Base-by-base conservation (phyloP, 2,797 vertebrate species). In the Ptychobarbus kaznakovi region DNA sequence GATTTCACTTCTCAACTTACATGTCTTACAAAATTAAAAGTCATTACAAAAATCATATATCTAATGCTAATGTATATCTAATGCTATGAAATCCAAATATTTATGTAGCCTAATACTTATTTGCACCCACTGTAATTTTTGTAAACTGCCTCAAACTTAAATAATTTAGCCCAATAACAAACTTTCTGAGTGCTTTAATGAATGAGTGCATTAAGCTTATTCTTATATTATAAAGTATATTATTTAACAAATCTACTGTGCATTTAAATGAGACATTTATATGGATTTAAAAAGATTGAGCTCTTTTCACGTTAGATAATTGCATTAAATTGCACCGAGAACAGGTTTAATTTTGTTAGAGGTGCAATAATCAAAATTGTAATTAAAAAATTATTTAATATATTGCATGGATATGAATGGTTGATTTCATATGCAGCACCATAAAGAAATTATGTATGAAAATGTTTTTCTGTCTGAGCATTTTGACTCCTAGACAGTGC, bases 221-320 rank as follows among this genome's bases (percentile, higher is more conserved):
- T 46, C 58, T n/a, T n/a, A n/a, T n/a, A n/a, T n/a, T n/a, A n/a
- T n/a, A n/a, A n/a, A n/a, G n/a, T n/a, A 79, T 28, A 79, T 28
- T 46, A 79, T 46, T 79, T 8, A 32, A 5, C 40, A 65, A 63
- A 65, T 65, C 10, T 32, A 65, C 4, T 46, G 10, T 20, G n/a
- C 58, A 65, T 79, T 79, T 79, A 65, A 79, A 79, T 46, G 15
- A 79, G 38, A 63, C 25, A 65, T 79, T 79, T 79, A 58, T 61
- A 77, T 40, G 22, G 2, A 58, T n/a, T 38, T 40, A 63, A 79
- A 44, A 79, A 32, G 58, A 79, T 79, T 46, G 46, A 32, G 25
- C 77, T 32, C n/a, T 65, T 80, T 80, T 78, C 40, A 81, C 7
- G 69, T 38, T 80, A 51, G 63, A 80, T 81, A 81, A 81, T 25